Evolutionary conservation across 1,140 invertebrate species (phyloP).

Genomic region (Drosophila sp.): DNA sequence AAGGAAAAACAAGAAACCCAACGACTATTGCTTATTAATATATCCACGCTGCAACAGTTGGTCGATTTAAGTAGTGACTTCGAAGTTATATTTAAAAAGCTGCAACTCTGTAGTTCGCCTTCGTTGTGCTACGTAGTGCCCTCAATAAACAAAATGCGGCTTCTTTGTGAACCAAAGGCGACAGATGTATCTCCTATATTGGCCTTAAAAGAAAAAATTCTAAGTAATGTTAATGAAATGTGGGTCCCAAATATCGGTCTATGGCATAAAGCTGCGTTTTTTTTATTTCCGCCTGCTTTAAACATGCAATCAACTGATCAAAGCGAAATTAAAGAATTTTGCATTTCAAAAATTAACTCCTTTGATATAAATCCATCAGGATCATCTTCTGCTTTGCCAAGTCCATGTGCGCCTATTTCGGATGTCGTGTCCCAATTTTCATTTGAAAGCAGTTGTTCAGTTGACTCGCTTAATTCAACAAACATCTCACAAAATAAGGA

Average conservation of each 20-base stretch:
- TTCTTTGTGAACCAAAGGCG: background rate
- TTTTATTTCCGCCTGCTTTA: slow-evolving; percentile 37
- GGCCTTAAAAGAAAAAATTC: slow-evolving; percentile 32
- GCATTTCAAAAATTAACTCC: slow-evolving; percentile 14
- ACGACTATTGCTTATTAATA: slow-evolving; percentile 29
- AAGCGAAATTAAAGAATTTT: slow-evolving; percentile 20
- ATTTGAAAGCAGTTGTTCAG: slow-evolving; percentile 12
- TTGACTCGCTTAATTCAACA: slow-evolving; percentile 10
- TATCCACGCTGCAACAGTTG: slow-evolving; percentile 12
- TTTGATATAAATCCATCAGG: slow-evolving; percentile 15
- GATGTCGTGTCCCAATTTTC: slow-evolving; percentile 10
- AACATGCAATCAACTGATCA: slow-evolving; percentile 19
- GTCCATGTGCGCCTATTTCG: slow-evolving; percentile 13
- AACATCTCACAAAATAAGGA: slow-evolving; percentile 1
- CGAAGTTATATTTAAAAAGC: slow-evolving; percentile 31
- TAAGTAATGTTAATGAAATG: slow-evolving; percentile 14
- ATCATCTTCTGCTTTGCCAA: slow-evolving; percentile 5
- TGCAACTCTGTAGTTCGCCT: slow-evolving; percentile 25
- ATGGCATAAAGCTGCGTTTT: slow-evolving; percentile 34
- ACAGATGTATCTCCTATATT: slow-evolving; percentile 11
- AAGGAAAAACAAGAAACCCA: slow-evolving; percentile 25
- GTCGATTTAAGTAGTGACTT: slow-evolving; percentile 25
- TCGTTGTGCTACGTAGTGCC: slow-evolving; percentile 28
- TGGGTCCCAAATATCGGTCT: slow-evolving; percentile 27
- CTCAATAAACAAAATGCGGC: slow-evolving; percentile 19